phyloP scores from a whole-genome alignment of 2,113 vertebrate genomes.

The Callocephalon fimbriatum region DNA sequence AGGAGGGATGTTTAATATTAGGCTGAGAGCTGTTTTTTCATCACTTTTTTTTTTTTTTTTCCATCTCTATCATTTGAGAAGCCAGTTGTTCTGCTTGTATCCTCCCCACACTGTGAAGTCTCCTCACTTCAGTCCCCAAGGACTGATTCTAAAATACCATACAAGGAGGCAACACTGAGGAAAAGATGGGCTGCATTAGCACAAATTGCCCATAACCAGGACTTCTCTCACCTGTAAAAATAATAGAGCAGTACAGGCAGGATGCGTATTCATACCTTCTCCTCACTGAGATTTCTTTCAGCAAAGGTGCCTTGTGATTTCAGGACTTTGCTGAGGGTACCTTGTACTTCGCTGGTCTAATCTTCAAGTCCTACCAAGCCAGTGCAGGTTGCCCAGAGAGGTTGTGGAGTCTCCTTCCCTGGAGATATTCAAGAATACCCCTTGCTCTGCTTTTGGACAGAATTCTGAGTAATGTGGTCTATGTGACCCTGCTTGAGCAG shows the following conservation, averaged over 20 bases:
- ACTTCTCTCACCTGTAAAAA: neutral
- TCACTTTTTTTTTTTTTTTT: neutral
- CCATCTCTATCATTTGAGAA: neutral
- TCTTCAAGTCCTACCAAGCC: neutral
- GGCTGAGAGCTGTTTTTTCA: neutral
- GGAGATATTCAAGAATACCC: neutral
- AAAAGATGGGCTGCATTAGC: neutral
- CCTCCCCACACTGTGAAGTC: neutral
- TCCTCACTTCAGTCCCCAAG: neutral
- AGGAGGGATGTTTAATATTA: neutral
- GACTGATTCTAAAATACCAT: neutral
- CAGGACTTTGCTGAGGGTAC: neutral
- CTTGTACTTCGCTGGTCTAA: neutral
- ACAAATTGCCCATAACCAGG: neutral
- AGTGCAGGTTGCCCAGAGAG: neutral
- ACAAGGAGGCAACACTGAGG: neutral
- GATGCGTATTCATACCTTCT: neutral
- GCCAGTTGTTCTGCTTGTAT: neutral
- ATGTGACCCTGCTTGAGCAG: neutral
- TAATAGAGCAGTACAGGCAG: neutral
- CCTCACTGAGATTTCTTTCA: neutral
- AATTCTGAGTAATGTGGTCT: neutral
- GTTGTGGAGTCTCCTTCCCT: neutral
- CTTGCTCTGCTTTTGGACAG: neutral
- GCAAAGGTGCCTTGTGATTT: neutral